Evolutionary conservation across 2,113 vertebrate species (phyloP).

Genomic region (Delphinus delphis): DNA sequence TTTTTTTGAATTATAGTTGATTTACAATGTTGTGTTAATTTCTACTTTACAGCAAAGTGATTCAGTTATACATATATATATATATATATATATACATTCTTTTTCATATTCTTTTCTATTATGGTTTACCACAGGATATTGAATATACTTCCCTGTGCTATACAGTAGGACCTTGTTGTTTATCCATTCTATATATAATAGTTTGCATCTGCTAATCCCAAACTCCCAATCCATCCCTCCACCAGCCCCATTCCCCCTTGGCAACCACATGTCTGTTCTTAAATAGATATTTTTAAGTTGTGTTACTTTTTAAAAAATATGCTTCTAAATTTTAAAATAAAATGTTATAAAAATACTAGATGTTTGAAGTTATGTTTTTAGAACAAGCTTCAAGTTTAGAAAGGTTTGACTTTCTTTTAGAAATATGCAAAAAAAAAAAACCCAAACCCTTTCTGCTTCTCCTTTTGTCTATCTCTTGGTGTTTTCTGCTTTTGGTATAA

Average conservation of each 20-base stretch:
- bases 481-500: neutral
- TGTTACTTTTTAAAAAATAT: neutral
- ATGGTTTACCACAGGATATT: neutral
- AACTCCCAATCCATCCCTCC: neutral
- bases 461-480: neutral
- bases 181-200: neutral
- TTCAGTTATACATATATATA: neutral
- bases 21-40: neutral
- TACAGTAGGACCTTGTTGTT: neutral
- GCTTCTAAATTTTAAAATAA: neutral
- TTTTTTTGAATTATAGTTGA: neutral
- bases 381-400: neutral
- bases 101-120: neutral
- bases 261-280: neutral
- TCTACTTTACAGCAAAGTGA: neutral
- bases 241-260: neutral
- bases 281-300: neutral
- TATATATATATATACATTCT: accelerated
- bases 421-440: neutral
- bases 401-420: neutral
- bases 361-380: neutral
- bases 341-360: neutral
- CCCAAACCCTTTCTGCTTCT: neutral
- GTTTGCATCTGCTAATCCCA: neutral
- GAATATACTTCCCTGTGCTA: neutral